Evolutionary conservation across 1,140 invertebrate genomes (phyloP), one percentile per base, ranked within the genome.

Genomic region (Coptotermes formosanus): DNA sequence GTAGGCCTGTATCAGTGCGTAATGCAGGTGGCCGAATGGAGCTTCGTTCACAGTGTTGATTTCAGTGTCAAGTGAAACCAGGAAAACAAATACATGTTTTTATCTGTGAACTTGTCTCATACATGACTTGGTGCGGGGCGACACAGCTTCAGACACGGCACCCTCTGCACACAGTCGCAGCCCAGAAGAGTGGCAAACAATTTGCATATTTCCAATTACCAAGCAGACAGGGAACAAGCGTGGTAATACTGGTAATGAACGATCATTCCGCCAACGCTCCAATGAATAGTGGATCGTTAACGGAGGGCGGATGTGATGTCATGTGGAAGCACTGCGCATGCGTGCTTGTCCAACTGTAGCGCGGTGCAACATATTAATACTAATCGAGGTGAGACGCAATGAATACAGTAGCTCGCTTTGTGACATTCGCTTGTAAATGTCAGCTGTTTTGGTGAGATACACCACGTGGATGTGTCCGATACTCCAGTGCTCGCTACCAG

Each of bases 181-280:
- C 25, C 3, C 7, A 2, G 25, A 75, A 30, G 64, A 75, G 64
- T 30, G 4, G 64, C 64, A 30, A 75, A 30, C 64, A 8, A 75
- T 75, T 75, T 75, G 64, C 64, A 75, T 75, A 75, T 75, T 75
- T 75, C 64, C 64, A 75, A 75, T 75, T 75, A 75, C 64, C 64
- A 1, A 16, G 25, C 8, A 75, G 64, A 75, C 64, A 75, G 21
- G 59, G 12, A 64, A 64, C 59, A 23, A 64, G 14, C 59, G 1
- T 64, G 59, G 59, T 64, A 64, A 64, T 64, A 19, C 64, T 75
- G 64, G 64, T 30, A 75, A 75, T 75, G 64, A 75, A n/a, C n/a
- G 64, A 30, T 75, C 64, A 9, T 30, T 75, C 64, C 64, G 30
- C 7, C 4, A n/a, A 30, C 64, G 64, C 25, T 25, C n/a, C 12